Evolutionary conservation across 2,888 invertebrate species (phyloP), one percentile per base, ranked within the genome.

Genomic region (Hipparchia sbordonii): DNA sequence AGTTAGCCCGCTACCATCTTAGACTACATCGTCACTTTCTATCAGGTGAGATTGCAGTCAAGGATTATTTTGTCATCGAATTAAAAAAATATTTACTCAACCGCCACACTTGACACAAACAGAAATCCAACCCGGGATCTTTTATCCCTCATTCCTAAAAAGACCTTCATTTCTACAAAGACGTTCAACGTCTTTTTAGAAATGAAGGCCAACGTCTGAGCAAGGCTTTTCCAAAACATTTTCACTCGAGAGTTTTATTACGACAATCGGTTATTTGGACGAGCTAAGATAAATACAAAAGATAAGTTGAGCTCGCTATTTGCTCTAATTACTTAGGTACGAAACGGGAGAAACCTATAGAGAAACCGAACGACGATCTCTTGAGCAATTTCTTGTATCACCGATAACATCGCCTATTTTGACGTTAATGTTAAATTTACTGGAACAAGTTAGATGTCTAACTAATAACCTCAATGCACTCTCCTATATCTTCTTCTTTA

Each of bases 291-390:
- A 45, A 66, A 66, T 56, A 39, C 66, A 66, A 54, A 1, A 66
- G 66, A 66, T 66, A 66, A 66, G 54, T 8, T 10, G 5, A 12
- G 54, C 66, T 39, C 54, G 66, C 54, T 56, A 66, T 66, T 66
- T 66, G 66, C 54, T 66, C 66, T 56, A 54, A 66, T 66, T 39
- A 39, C 39, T 39, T 66, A 54, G 39, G 8, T 66, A 54, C n/a
- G 54, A 66, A 66, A 66, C 12, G 54, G 52, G 33, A 66, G 66
- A 54, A 45, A 66, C 23, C 23, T 23, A 23, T 23, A 23, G 23
- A 23, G 23, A 23, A 23, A 23, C 23, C 23, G 23, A 23, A 23
- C 23, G 23, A 54, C 66, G 66, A 9, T 54, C 66, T 52, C 52
- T 12, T 6, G 10, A 56, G 54, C 45, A 66, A 54, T 66, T 66